Conservation (phyloP, 2,888 invertebrate species). For the Furcula furcula region DNA sequence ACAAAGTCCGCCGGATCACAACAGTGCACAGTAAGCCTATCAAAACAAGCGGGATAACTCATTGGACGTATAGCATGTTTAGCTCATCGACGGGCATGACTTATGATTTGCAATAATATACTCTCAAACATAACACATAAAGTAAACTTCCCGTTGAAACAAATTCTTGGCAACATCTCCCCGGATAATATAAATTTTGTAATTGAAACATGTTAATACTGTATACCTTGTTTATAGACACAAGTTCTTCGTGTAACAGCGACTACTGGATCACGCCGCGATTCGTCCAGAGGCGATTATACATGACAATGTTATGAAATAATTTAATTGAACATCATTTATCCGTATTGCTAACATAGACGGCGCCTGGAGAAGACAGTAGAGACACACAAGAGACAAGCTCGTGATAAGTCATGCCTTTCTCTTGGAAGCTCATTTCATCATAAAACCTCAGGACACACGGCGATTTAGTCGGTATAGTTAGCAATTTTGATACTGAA, state of each 20-base stretch:
- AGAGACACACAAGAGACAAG: constrained; percentile 19
- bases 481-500: no score
- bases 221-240: constrained; percentile 53
- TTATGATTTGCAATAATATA: constrained; percentile 36
- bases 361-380: constrained; percentile 10
- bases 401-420: constrained; percentile 38
- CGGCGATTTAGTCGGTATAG: no score
- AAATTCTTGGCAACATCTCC: constrained; percentile 47
- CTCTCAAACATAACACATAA: constrained; percentile 36
- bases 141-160: constrained; percentile 31
- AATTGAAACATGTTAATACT: constrained; percentile 54
- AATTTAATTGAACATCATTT: constrained; percentile 23
- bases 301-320: constrained; percentile 35
- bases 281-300: constrained; percentile 30
- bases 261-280: constrained; percentile 31
- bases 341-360: constrained; percentile 29
- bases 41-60: constrained; percentile 63
- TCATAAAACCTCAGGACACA: no score
- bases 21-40: constrained; percentile 59
- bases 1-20: constrained; percentile 62
- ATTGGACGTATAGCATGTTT: constrained; percentile 46
- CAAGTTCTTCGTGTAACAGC: constrained; percentile 45
- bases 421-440: no score
- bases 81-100: constrained; percentile 19
- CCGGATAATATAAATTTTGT: constrained; percentile 48